phyloP scores from a whole-genome alignment of 2,113 vertebrate genomes.

The Carlito syrichta region DNA sequence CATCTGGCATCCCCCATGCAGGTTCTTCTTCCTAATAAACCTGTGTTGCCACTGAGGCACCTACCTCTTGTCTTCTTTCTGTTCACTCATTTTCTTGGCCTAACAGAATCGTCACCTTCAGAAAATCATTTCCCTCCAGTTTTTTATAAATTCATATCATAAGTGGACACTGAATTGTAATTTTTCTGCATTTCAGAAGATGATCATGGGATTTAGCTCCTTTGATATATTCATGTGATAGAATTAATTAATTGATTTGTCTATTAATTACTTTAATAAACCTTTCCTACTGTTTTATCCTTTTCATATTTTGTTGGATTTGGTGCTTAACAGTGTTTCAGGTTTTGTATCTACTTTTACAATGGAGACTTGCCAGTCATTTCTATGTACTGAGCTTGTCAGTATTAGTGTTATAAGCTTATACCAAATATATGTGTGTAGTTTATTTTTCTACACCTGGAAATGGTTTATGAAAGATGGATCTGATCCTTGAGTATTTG shows the following conservation, averaged over 20 bases:
- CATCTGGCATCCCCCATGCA: no score
- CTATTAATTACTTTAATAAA: background rate
- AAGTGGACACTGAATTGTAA: background rate
- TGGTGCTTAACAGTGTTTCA: background rate
- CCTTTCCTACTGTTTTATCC: background rate
- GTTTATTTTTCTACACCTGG: background rate
- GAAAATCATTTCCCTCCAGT: background rate
- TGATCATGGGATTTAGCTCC: background rate
- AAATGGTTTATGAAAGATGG: background rate
- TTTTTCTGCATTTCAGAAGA: background rate
- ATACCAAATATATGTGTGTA: background rate
- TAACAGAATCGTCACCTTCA: background rate
- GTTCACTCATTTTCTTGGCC: no score
- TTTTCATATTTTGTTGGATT: background rate
- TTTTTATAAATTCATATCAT: background rate
- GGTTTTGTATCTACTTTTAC: background rate
- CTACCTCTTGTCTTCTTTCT: no score
- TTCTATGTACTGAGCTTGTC: rapidly evolving
- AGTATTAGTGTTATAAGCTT: background rate
- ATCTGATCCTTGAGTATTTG: background rate
- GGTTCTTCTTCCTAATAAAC: no score
- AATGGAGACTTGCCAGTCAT: rapidly evolving
- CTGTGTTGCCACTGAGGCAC: no score
- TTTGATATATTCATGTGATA: background rate
- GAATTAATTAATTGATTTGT: background rate